Evolutionary conservation across 2,113 vertebrate species (phyloP), one percentile per base, ranked within the genome.

Genomic region (Smithornis capensis): DNA sequence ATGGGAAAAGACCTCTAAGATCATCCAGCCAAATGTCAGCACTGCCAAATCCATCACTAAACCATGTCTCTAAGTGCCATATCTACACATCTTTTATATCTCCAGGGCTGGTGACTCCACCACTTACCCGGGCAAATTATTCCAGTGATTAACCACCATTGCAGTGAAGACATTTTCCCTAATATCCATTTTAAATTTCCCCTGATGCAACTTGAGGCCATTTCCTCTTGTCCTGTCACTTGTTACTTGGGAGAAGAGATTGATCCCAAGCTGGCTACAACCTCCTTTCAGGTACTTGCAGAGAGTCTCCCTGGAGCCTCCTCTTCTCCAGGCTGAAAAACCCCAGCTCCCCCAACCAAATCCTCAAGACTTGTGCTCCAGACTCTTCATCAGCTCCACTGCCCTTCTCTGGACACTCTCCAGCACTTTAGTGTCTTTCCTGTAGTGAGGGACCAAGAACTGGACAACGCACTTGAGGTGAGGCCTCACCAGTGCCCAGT

Each of bases 231-330:
- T 50, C 21, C 31, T 38, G 13, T 59, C 62, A 31, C 31, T 40
- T 31, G 31, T 42, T 59, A 18, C 17, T 1, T 6, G 6, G 37
- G 4, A 50, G 25, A 68, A 59, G 37, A 68, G 13, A 13, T 10
- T 0, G 0, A 42, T 1, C 6, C 31, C 3, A 25, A 50, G 13
- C 21, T 21, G n/a, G 31, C 21, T 42, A 31, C 21, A 50, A 4
- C 12, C 35, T 40, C 42, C 24, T 49, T 75, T 56, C 52, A 76
- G 8, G 4, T 3, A 75, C 4, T 5, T 50, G 12, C 4, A 59
- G 31, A 50, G 24, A 67, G 42, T 50, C 31, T 35, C 24, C 62
- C 29, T 21, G 25, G 52, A 85, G 37, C 37, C 44, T 35, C 10
- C 35, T 67, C 24, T 57, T 3, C 71, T 57, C 42, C 50, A 63